phyloP scores from a whole-genome alignment of 2,797 vertebrate genomes.

The Steatocranus sp. region DNA sequence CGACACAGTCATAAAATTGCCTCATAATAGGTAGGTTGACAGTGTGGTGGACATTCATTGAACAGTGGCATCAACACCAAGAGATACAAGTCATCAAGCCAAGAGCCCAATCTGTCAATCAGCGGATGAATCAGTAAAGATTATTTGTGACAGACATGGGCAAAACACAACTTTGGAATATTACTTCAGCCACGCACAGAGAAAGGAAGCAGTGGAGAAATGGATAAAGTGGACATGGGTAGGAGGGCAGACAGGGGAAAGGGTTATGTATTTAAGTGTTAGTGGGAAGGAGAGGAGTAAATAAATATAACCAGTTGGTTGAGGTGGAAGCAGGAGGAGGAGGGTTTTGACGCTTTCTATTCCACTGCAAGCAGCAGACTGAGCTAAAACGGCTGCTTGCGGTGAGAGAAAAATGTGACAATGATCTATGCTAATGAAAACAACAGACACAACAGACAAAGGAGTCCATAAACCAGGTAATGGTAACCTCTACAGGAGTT shows the following conservation, averaged over 20 bases:
- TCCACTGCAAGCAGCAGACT: conserved; percentile 39
- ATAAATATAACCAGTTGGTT: conserved; percentile 37
- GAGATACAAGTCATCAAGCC: background rate
- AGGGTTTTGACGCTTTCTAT: conserved; percentile 18
- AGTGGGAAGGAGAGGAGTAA: conserved; percentile 45
- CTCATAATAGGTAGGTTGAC: conserved; percentile 33
- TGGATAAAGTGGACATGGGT: conserved; percentile 30
- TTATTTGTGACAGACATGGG: conserved; percentile 42
- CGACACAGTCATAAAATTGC: conserved; percentile 44
- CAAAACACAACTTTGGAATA: conserved; percentile 41
- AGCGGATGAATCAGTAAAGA: conserved; percentile 40
- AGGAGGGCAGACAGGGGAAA: conserved; percentile 25
- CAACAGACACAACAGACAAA: conserved; percentile 44
- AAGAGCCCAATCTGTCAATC: conserved; percentile 46
- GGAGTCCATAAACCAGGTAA: conserved; percentile 52
- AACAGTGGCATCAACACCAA: conserved; percentile 33
- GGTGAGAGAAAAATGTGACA: conserved; percentile 41
- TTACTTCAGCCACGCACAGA: conserved; percentile 48
- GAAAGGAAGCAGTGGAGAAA: conserved; percentile 35
- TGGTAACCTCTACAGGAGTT: conserved; percentile 32
- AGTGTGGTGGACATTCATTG: conserved; percentile 28
- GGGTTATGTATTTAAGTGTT: conserved; percentile 34
- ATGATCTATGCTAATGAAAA: conserved; percentile 59
- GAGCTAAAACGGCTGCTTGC: conserved; percentile 55
- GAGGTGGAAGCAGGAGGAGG: conserved; percentile 19